Base-by-base conservation (phyloP, 2,888 invertebrate species). In the Drosophila quasianomalipes region DNA sequence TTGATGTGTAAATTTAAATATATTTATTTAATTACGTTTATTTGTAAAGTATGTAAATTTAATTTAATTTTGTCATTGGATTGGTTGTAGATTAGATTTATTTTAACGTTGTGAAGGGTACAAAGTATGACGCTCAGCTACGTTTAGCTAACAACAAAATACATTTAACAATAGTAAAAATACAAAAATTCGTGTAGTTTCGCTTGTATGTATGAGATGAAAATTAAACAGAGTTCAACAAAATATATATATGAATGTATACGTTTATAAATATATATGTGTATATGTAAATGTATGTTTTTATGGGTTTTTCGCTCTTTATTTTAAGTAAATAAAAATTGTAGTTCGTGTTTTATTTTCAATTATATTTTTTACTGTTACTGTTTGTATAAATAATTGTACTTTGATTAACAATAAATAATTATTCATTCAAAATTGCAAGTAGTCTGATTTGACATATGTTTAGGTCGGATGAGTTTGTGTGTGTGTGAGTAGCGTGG, bases 101-200 rank as follows among this genome's bases (percentile, higher is more conserved):
- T 76, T 79, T 72, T 70, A 77, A 88, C 70, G 69, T 73, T 87
- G 70, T 78, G 59, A 76, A 75, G 86, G 86, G 89, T 87, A 87
- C 86, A 85, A 75, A 79, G 90, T 86, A 85, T 90, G 79, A 83
- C 89, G 86, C 86, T 90, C 81, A 74, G 68, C 73, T 86, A 82
- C 76, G 64, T 81, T 83, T 82, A 82, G 87, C 83, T 84, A 90
- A 89, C 89, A 91, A 89, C 86, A 91, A 83, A 84, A 91, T 84
- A 75, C 73, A 74, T 78, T 54, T 78, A 81, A 78, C 82, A 80
- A 81, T 65, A 81, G 70, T 81, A 60, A 73, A 76, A 73, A 61
- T 79, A 81, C 66, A 75, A 80, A 47, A 79, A 82, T 79, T 79
- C 68, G 75, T 66, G 82, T 63, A 44, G 63, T 70, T 65, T 76